Evolutionary conservation across 2,113 vertebrate species (phyloP).

Genomic region (Coryphaenoides rupestris): DNA sequence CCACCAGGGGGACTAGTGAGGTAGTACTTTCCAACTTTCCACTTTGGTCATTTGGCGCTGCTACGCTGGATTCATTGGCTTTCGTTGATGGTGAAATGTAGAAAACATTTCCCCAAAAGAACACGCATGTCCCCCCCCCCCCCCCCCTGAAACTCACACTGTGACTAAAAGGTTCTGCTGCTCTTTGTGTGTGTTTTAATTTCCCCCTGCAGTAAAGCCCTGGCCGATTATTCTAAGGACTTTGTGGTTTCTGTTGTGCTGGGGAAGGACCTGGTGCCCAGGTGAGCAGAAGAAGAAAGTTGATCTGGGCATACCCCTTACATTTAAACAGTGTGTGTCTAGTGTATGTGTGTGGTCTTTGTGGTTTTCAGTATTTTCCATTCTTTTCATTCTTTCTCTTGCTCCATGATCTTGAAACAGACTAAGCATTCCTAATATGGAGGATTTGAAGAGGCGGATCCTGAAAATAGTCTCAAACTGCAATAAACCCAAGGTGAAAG

Average conservation of each 20-base stretch:
- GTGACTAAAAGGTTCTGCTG: too few species aligned
- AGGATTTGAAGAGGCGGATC: slow-evolving; percentile 88
- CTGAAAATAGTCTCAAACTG: slow-evolving; percentile 90
- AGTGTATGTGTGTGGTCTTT: not conserved
- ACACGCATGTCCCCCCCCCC: too few species aligned
- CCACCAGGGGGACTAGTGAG: slow-evolving; percentile 93
- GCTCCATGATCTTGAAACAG: slow-evolving; percentile 59
- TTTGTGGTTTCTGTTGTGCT: slow-evolving; percentile 90
- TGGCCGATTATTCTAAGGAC: slow-evolving; percentile 85
- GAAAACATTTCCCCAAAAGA: too few species aligned
- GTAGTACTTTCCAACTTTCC: slow-evolving; percentile 47
- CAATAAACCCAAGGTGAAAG: slow-evolving; percentile 87
- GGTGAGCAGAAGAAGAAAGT: slow-evolving; percentile 66
- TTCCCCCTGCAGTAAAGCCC: slow-evolving; percentile 80
- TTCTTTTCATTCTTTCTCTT: not conserved
- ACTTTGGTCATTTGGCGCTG: too few species aligned
- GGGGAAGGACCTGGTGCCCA: slow-evolving; percentile 92
- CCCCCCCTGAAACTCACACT: too few species aligned
- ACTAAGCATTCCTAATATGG: slow-evolving; percentile 92
- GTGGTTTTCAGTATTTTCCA: not conserved
- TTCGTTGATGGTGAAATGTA: too few species aligned
- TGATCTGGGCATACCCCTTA: not conserved
- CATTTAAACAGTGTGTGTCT: not conserved
- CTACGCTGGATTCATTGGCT: not conserved
- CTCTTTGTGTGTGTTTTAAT: slow-evolving; percentile 5